Evolutionary conservation across 2,113 vertebrate species (phyloP).

Genomic region (Cebidichthys violaceus): DNA sequence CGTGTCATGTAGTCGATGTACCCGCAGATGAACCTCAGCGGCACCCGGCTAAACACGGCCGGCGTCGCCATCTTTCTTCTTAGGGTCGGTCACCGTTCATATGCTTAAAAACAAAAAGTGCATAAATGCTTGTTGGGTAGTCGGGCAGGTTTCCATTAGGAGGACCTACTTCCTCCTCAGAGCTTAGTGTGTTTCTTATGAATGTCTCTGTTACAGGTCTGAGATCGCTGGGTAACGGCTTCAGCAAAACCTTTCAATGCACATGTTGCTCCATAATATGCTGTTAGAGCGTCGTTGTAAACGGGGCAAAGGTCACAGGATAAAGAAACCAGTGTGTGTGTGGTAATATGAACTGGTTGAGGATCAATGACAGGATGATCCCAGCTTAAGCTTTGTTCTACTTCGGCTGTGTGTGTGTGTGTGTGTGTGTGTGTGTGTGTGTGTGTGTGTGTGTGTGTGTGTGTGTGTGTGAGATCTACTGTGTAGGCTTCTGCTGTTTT

Average conservation of each 20-base stretch:
- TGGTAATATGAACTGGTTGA: conserved; percentile 16
- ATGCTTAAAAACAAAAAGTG: too few relatives aligned
- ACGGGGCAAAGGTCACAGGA: conserved; percentile 21
- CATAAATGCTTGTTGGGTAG: too few relatives aligned
- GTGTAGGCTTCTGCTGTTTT: not conserved
- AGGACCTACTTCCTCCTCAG: conserved; percentile 26
- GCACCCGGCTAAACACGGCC: too few relatives aligned
- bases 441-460: too few relatives aligned
- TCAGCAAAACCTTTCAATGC: not conserved
- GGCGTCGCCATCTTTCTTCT: too few relatives aligned
- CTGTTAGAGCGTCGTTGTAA: conserved; percentile 4
- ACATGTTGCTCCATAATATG: not conserved
- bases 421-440: too few relatives aligned
- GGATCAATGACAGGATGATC: conserved; percentile 50
- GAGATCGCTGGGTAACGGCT: conserved; percentile 44
- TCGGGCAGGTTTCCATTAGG: not conserved
- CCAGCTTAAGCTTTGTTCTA: conserved; percentile 28
- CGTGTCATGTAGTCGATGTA: too few relatives aligned
- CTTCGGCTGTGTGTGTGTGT: not conserved
- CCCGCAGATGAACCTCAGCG: too few relatives aligned
- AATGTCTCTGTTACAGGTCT: conserved; percentile 1
- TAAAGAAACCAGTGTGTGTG: conserved; percentile 24
- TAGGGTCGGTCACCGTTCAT: too few relatives aligned
- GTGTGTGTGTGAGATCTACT: not conserved
- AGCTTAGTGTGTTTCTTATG: conserved; percentile 11